phyloP scores from a whole-genome alignment of 1,140 invertebrate species.

The Drosophila punjabiensis region DNA sequence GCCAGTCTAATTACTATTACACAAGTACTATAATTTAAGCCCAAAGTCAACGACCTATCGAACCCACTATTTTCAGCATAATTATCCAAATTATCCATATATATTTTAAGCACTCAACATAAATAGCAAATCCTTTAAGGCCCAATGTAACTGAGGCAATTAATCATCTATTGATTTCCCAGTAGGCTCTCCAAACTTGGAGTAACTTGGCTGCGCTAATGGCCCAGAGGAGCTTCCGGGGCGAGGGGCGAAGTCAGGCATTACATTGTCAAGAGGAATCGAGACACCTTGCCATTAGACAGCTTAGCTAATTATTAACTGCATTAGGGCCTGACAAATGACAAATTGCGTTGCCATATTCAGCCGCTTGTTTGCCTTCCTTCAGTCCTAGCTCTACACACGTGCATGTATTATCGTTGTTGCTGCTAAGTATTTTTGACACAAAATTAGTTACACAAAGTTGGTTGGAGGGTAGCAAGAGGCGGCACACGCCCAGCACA shows the following conservation, averaged over 20 bases:
- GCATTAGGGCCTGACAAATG: slow-evolving; percentile 78
- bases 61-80: neutral
- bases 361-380: slow-evolving; percentile 15
- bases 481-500: slow-evolving; percentile 41
- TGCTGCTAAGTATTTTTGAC: slow-evolving; percentile 70
- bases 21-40: neutral
- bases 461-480: too few relatives aligned
- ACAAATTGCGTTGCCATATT: slow-evolving; percentile 68
- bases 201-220: slow-evolving; percentile 32
- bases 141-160: slow-evolving; percentile 27
- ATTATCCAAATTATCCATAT: slow-evolving; percentile 2
- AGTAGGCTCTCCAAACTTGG: slow-evolving; percentile 13
- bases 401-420: slow-evolving; percentile 18
- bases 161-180: slow-evolving; percentile 63
- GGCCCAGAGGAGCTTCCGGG: slow-evolving; percentile 16
- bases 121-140: slow-evolving; percentile 51
- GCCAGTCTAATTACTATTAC: neutral
- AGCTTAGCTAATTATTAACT: slow-evolving; percentile 76
- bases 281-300: slow-evolving; percentile 45
- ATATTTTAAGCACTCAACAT: slow-evolving; percentile 1
- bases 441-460: slow-evolving; percentile 65
- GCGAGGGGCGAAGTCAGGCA: slow-evolving; percentile 8
- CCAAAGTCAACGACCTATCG: neutral
- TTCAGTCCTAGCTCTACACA: slow-evolving; percentile 7
- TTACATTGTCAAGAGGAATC: slow-evolving; percentile 43